Conservation (phyloP, 2,797 vertebrate genomes). For the Myotis myotis region DNA sequence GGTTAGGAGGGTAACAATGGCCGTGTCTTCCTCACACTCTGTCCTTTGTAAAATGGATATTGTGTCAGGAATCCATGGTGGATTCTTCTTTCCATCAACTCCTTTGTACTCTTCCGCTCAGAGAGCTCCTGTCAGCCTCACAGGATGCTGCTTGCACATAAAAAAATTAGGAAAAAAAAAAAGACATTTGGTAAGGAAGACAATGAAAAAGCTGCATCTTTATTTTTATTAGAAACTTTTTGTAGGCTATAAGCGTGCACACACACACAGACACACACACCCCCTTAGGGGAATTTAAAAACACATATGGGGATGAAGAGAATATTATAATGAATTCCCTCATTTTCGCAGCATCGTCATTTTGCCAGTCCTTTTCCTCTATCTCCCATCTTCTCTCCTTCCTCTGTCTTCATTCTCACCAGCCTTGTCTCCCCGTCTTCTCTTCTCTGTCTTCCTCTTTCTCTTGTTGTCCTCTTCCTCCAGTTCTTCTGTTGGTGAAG, state of each 20-base stretch:
- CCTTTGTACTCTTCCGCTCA: constrained; percentile 38
- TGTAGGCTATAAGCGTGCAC: background rate
- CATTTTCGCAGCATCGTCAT: background rate
- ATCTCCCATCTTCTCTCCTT: background rate
- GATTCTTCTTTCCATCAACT: constrained; percentile 56
- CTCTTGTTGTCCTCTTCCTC: background rate
- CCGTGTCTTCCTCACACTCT: constrained; percentile 53
- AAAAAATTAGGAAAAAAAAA: background rate
- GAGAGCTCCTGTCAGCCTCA: constrained; percentile 8
- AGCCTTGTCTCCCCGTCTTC: background rate
- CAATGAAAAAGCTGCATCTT: constrained; percentile 28
- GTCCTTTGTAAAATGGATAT: constrained; percentile 7
- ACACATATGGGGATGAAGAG: background rate
- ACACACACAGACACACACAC: background rate
- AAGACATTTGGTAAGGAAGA: background rate
- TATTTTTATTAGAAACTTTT: constrained; percentile 10
- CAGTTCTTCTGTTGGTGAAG: constrained; percentile 6
- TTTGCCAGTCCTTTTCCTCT: background rate
- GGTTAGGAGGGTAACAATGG: constrained; percentile 51
- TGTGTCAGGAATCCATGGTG: constrained; percentile 2
- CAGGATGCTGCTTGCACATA: background rate
- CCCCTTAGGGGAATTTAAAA: constrained; percentile 20
- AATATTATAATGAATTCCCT: background rate
- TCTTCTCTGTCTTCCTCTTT: background rate
- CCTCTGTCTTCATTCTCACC: background rate